Conservation (phyloP, 2,113 vertebrate species). For the Hippolais icterina region DNA sequence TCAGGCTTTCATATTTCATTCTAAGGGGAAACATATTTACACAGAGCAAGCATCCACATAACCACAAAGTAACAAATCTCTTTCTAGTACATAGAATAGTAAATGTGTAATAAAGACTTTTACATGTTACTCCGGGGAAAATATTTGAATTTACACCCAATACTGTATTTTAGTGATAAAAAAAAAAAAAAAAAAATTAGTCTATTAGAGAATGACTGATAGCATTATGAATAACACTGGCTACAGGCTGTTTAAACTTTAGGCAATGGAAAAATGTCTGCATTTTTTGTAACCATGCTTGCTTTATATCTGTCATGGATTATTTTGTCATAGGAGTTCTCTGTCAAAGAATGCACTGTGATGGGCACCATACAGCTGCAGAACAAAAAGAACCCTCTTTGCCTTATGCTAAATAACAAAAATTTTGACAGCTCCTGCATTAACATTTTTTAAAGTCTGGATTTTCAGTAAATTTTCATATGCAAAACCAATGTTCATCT, state of each 20-base stretch:
- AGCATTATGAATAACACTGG: background rate
- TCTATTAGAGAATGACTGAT: background rate
- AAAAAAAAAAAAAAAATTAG: background rate
- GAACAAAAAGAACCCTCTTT: background rate
- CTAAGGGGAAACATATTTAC: background rate
- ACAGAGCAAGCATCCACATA: background rate
- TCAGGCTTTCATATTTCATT: background rate
- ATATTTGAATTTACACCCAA: background rate
- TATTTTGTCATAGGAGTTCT: background rate
- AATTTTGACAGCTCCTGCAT: background rate
- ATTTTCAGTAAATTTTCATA: background rate
- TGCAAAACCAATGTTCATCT: background rate
- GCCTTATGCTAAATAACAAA: background rate
- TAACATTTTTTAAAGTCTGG: background rate
- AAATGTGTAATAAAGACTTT: background rate
- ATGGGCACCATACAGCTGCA: rapidly evolving
- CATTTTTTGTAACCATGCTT: background rate
- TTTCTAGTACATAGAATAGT: background rate
- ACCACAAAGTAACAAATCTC: background rate
- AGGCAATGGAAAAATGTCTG: background rate
- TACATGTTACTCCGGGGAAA: background rate
- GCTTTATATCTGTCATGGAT: background rate
- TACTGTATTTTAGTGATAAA: background rate
- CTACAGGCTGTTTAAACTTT: background rate
- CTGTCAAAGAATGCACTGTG: background rate